phyloP scores from a whole-genome alignment of 2,113 vertebrate genomes.

The Paradisaea rubra region DNA sequence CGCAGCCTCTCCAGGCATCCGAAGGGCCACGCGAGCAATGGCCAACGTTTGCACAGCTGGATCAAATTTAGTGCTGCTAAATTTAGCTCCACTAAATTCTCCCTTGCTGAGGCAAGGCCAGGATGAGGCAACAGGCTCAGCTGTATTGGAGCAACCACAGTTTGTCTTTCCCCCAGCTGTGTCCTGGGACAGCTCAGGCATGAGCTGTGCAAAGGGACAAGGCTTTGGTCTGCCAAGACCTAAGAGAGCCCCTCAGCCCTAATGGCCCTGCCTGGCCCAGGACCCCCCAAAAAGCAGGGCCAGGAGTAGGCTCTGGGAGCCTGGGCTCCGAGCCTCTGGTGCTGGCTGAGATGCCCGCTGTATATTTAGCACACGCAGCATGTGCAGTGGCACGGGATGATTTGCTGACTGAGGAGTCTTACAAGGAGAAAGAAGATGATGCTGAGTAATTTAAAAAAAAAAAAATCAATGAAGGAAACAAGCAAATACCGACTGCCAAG shows the following conservation, averaged over 20 bases:
- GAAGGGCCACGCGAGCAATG: accelerated
- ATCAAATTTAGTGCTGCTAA: not conserved
- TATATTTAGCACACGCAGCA: not conserved
- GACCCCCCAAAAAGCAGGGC: not conserved
- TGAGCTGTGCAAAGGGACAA: accelerated
- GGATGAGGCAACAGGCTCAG: not conserved
- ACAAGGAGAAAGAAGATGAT: not conserved
- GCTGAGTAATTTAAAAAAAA: not conserved
- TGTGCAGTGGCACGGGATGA: not conserved
- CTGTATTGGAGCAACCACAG: accelerated
- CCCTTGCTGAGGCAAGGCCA: not conserved
- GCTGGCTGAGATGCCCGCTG: not conserved
- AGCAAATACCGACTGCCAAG: not conserved
- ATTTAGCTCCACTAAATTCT: not conserved
- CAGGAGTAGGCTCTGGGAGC: not conserved
- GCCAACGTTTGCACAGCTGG: not conserved
- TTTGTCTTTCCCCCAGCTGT: not conserved
- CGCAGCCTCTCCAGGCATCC: not conserved
- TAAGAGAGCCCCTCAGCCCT: not conserved
- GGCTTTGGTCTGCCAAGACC: not conserved
- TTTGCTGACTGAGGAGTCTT: not conserved
- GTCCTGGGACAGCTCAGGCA: not conserved
- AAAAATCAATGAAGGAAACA: not conserved
- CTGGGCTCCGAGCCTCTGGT: accelerated
- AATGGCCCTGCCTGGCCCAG: not conserved